A percentile compares a stretch with the other conserved stretches of the same genome.
Evolutionary conservation across 1,140 invertebrate species (phyloP).

Genomic region (Hypsibius dujardini): DNA sequence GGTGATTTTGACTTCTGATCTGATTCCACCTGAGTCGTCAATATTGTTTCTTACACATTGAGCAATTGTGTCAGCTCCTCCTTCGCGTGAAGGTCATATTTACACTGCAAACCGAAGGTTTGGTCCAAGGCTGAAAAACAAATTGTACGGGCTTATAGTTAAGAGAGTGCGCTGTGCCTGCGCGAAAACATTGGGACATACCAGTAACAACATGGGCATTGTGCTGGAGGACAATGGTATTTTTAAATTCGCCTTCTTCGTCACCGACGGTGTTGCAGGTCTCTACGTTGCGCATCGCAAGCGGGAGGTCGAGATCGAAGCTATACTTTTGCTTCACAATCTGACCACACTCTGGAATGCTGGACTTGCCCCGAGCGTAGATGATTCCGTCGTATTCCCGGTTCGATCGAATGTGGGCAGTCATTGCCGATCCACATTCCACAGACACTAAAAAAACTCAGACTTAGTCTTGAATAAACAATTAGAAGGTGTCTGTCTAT

Average conservation of each 20-base stretch:
- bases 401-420: not conserved
- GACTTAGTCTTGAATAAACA: not conserved
- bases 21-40: too few relatives aligned
- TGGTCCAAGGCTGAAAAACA: not conserved
- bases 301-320: slow-evolving; percentile 1
- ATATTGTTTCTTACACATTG: not conserved
- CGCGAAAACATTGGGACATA: not conserved
- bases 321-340: slow-evolving; percentile 7
- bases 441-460: not conserved
- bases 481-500: not conserved
- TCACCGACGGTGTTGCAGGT: slow-evolving; percentile 1
- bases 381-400: slow-evolving; percentile 15
- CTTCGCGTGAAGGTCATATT: slow-evolving; percentile 10
- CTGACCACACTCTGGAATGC: not conserved
- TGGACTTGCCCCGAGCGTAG: not conserved
- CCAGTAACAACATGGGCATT: slow-evolving; percentile 9
- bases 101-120: slow-evolving; percentile 12
- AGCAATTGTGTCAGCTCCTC: slow-evolving; percentile 6
- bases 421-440: slow-evolving; percentile 12
- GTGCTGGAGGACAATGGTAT: slow-evolving; percentile 14
- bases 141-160: too few relatives aligned
- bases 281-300: not conserved
- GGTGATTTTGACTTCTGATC: too few relatives aligned
- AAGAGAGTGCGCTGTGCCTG: too few relatives aligned
- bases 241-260: not conserved